phyloP scores from a whole-genome alignment of 2,888 invertebrate genomes.

The Druceiella hillmani region DNA sequence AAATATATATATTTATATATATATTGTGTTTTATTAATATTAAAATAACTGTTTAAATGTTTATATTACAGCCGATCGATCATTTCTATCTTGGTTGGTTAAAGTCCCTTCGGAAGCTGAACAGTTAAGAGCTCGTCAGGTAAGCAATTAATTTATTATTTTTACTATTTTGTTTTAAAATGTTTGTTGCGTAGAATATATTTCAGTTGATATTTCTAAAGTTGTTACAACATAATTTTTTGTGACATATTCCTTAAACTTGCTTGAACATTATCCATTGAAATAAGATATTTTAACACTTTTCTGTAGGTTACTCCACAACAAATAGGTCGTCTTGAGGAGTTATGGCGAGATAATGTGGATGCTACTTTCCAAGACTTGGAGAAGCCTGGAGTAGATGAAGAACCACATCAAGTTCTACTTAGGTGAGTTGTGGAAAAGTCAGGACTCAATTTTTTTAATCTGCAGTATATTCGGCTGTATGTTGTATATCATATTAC shows the following conservation, averaged over 20 bases:
- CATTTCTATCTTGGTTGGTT: conserved; percentile 94
- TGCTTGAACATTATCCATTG: no score
- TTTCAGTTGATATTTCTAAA: no score
- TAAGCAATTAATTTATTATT: no score
- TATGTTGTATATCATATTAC: no score
- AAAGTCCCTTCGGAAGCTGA: conserved; percentile 97
- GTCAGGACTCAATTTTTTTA: no score
- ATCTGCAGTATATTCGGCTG: no score
- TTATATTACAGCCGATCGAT: conserved; percentile 67
- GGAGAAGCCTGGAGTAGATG: conserved; percentile 96
- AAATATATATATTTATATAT: no score
- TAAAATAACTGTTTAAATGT: background rate
- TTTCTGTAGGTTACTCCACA: conserved; percentile 77
- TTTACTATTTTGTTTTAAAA: no score
- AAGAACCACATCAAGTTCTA: conserved; percentile 90
- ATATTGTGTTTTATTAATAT: background rate
- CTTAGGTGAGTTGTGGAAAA: conserved; percentile 34
- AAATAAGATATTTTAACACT: no score
- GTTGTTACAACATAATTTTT: no score
- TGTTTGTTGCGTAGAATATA: no score
- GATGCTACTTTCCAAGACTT: conserved; percentile 97
- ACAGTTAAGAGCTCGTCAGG: conserved; percentile 88
- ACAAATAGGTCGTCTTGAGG: conserved; percentile 96
- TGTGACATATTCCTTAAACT: no score
- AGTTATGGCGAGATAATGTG: conserved; percentile 97